Percentiles rank a stretch among this genome's conserved stretches.
Conservation (phyloP, 1,140 invertebrate genomes). For the Apocrypta bakeri region DNA sequence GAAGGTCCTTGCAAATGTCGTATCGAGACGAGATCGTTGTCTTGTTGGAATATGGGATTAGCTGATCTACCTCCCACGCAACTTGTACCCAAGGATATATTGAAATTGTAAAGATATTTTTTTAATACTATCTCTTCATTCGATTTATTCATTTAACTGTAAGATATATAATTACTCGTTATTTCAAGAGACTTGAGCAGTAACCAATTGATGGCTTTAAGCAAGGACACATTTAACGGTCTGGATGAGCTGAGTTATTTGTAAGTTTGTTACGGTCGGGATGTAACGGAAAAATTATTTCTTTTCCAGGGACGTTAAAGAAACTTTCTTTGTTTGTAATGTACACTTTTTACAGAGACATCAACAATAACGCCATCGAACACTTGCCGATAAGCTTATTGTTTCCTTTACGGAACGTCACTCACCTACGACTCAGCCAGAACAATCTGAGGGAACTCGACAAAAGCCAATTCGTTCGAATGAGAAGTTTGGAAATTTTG, state of each 20-base stretch:
- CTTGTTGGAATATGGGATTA: slow-evolving; percentile 82
- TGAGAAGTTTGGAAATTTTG: slow-evolving; percentile 81
- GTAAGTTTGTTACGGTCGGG: slow-evolving; percentile 63
- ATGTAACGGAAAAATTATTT: not conserved
- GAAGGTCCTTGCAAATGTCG: slow-evolving; percentile 82
- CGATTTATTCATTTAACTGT: not conserved
- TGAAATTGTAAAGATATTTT: slow-evolving; percentile 80
- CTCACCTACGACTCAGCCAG: slow-evolving; percentile 83
- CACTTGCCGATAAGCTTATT: slow-evolving; percentile 85
- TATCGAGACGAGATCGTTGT: slow-evolving; percentile 79
- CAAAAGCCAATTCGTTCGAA: slow-evolving; percentile 78
- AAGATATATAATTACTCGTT: no score
- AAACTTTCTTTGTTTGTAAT: no score
- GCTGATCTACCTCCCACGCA: slow-evolving; percentile 79
- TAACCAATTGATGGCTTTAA: slow-evolving; percentile 82
- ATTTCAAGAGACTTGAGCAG: slow-evolving; percentile 81
- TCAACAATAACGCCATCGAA: slow-evolving; percentile 86
- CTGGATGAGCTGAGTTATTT: slow-evolving; percentile 81
- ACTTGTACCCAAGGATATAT: slow-evolving; percentile 80
- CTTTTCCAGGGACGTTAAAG: not conserved
- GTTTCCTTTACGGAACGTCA: slow-evolving; percentile 81
- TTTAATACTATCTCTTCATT: not conserved
- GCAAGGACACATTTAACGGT: slow-evolving; percentile 83
- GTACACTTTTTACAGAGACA: slow-evolving; percentile 75
- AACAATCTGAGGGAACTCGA: slow-evolving; percentile 83